Conservation (phyloP, 2,888 invertebrate genomes). For the Cosmia pyralina region DNA sequence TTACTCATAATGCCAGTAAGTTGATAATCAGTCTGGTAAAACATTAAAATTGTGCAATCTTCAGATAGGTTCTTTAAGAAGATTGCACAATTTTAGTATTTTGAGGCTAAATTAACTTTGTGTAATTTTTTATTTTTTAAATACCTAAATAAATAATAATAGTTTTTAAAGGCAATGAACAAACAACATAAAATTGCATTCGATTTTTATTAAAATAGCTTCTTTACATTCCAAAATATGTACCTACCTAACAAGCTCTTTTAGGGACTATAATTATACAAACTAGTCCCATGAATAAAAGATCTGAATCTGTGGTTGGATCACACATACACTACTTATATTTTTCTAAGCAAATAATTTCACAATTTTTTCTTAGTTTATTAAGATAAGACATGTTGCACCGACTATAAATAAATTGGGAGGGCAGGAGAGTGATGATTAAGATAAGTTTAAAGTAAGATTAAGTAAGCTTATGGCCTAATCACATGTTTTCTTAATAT, state of each 20-base stretch:
- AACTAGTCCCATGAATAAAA: constrained; percentile 12
- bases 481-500: constrained; percentile 33
- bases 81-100: constrained; percentile 31
- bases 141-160: background rate
- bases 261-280: constrained; percentile 4
- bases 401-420: too few relatives aligned
- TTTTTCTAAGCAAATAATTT: constrained; percentile 13
- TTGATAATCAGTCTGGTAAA: constrained; percentile 1
- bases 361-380: constrained; percentile 2
- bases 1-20: constrained; percentile 1
- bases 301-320: constrained; percentile 29
- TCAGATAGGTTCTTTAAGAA: background rate
- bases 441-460: constrained; percentile 29
- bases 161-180: constrained; percentile 9
- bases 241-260: constrained; percentile 15
- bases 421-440: too few relatives aligned
- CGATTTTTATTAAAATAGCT: constrained; percentile 43
- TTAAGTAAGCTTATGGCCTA: constrained; percentile 44
- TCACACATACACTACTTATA: constrained; percentile 14
- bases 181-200: constrained; percentile 22
- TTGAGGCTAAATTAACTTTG: background rate
- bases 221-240: constrained; percentile 41
- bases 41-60: too few relatives aligned
- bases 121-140: constrained; percentile 1
- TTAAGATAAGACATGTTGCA: too few relatives aligned